A percentile compares a stretch with the other conserved stretches of the same genome.
These are phyloP conservation scores for Achatina immaculata DNA, from an alignment of 1,140 invertebrate genomes.

Conservation along the genomic window DNA sequence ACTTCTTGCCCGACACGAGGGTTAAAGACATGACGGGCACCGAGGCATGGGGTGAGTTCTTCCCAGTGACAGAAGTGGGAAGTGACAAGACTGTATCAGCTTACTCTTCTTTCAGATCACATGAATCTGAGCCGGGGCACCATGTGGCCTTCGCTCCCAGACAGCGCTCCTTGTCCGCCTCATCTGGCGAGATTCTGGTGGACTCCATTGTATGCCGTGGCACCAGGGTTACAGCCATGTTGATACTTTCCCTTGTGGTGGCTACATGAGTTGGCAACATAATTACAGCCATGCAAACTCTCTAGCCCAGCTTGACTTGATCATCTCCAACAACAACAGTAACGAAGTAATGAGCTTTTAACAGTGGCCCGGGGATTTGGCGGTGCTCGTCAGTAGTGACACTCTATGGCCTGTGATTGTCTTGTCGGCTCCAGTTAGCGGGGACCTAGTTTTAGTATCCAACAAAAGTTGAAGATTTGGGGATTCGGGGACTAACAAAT, in stretches of 20 bases:
- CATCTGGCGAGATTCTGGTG: not conserved
- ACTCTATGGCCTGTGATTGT: not conserved
- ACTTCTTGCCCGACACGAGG: not conserved
- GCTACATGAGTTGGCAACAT: slow-evolving; percentile 2
- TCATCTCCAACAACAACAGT: not conserved
- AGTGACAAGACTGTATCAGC: not conserved
- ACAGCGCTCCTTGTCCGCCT: not conserved
- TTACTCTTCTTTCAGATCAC: not conserved
- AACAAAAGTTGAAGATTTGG: no score
- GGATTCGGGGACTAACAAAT: no score
- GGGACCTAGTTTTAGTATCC: no score
- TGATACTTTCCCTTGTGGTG: slow-evolving; percentile 13
- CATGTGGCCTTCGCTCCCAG: slow-evolving; percentile 8
- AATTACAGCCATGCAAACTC: not conserved
- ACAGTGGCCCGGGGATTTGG: not conserved
- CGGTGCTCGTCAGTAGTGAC: not conserved
- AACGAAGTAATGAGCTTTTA: no score
- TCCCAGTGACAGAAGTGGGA: not conserved
- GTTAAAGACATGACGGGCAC: not conserved
- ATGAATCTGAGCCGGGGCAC: not conserved
- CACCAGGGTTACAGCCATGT: not conserved
- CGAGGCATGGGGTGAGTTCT: not conserved
- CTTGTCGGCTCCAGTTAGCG: not conserved
- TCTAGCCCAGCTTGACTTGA: not conserved
- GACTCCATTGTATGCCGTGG: not conserved